phyloP scores from a whole-genome alignment of 2,113 vertebrate species.

The Eretmochelys imbricata region DNA sequence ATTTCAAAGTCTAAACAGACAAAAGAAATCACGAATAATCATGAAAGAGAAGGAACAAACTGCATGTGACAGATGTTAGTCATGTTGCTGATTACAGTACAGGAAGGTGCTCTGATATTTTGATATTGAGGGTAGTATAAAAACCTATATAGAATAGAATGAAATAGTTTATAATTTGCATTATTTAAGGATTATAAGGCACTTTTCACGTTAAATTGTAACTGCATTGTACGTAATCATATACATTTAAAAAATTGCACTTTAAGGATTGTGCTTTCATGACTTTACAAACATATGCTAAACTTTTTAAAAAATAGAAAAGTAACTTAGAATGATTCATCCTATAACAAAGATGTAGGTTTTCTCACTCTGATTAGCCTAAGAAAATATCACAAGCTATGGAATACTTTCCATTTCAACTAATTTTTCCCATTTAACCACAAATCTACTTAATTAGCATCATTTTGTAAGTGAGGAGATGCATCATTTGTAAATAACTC shows the following conservation, averaged over 20 bases:
- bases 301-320: background rate
- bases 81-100: background rate
- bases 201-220: background rate
- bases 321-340: background rate
- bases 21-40: constrained; percentile 50
- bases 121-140: constrained; percentile 19
- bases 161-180: constrained; percentile 40
- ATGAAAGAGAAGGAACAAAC: constrained; percentile 18
- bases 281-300: background rate
- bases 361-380: background rate
- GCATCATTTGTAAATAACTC: background rate
- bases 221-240: constrained; percentile 30
- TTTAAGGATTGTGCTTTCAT: background rate
- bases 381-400: background rate
- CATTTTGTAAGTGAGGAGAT: background rate
- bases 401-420: background rate
- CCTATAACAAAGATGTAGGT: background rate
- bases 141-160: constrained; percentile 43
- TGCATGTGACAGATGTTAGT: constrained; percentile 61
- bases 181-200: constrained; percentile 40
- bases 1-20: constrained; percentile 60
- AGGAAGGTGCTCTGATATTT: constrained; percentile 54
- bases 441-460: background rate
- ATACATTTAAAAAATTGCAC: background rate
- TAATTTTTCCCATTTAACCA: background rate